Percentiles rank a stretch among this genome's conserved stretches.
Evolutionary conservation across 2,888 invertebrate genomes (phyloP).

Genomic region (Nymphalis polychloros): DNA sequence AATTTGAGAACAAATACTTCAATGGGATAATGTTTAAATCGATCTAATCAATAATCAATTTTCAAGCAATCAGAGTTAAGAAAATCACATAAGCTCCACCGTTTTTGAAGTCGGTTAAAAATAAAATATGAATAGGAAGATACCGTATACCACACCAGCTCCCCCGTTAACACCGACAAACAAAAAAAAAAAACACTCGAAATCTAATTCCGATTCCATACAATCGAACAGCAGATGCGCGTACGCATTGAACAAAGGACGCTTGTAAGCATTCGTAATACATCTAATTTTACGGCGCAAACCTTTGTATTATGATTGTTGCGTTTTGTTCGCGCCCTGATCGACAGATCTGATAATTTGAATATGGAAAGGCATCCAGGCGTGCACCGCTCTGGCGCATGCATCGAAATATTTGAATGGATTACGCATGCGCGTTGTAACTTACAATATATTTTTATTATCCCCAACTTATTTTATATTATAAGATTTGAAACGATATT

Average conservation of each 20-base stretch:
- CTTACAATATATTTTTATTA: conserved; percentile 5
- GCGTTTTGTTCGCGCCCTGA: conserved; percentile 68
- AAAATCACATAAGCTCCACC: too few species aligned
- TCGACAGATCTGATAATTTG: conserved; percentile 77
- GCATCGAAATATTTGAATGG: conserved; percentile 27
- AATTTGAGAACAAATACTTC: too few species aligned
- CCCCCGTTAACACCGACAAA: conserved; percentile 28
- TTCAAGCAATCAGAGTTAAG: too few species aligned
- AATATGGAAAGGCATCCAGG: conserved; percentile 73
- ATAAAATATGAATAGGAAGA: conserved; percentile 27
- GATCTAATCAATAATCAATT: too few species aligned
- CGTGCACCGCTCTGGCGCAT: conserved; percentile 53
- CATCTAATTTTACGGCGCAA: conserved; percentile 61
- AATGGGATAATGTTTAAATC: too few species aligned
- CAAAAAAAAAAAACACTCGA: conserved; percentile 47
- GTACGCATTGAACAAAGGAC: conserved; percentile 60
- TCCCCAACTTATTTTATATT: conserved; percentile 3
- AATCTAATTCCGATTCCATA: conserved; percentile 70
- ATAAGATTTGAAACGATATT: not conserved
- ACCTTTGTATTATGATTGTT: conserved; percentile 44
- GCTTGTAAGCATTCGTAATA: conserved; percentile 62
- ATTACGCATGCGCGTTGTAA: conserved; percentile 17
- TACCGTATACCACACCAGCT: conserved; percentile 25
- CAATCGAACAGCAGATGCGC: conserved; percentile 72
- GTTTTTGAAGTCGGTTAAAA: not conserved